Evolutionary conservation across 1,140 invertebrate species (phyloP).

Genomic region (Atta texana): DNA sequence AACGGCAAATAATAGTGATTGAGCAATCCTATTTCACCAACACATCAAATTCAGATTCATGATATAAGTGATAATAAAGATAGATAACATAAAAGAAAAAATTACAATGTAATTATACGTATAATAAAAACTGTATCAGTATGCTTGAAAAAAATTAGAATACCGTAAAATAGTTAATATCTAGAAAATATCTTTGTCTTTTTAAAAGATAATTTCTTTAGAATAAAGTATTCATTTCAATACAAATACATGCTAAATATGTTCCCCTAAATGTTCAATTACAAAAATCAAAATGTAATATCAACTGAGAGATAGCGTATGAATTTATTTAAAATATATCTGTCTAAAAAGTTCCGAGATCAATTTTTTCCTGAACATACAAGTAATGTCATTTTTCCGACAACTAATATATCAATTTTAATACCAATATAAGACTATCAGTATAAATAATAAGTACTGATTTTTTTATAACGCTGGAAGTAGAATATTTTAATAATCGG

Average conservation of each 20-base stretch:
- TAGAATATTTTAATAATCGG: too few species aligned
- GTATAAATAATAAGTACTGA: too few species aligned
- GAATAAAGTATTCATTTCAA: not conserved
- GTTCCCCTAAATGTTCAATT: not conserved
- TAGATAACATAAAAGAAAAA: not conserved
- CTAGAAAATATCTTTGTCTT: not conserved
- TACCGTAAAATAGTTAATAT: not conserved
- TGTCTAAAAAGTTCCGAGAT: too few species aligned
- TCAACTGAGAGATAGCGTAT: too few species aligned
- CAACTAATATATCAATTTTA: too few species aligned
- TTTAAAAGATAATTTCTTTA: too few species aligned
- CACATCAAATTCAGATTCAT: not conserved
- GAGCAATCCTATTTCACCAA: not conserved
- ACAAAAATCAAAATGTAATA: not conserved
- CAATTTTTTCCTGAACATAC: too few species aligned
- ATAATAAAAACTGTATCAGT: not conserved
- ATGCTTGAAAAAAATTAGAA: not conserved
- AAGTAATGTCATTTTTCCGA: too few species aligned
- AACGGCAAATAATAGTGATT: conserved; percentile 1
- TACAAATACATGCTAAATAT: not conserved
- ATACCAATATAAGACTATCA: too few species aligned
- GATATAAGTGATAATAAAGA: conserved; percentile 10
- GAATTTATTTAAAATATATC: too few species aligned
- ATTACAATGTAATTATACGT: not conserved
- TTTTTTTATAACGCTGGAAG: too few species aligned